Conservation (phyloP, 2,113 vertebrate species). For the Triplophysa siluroides region DNA sequence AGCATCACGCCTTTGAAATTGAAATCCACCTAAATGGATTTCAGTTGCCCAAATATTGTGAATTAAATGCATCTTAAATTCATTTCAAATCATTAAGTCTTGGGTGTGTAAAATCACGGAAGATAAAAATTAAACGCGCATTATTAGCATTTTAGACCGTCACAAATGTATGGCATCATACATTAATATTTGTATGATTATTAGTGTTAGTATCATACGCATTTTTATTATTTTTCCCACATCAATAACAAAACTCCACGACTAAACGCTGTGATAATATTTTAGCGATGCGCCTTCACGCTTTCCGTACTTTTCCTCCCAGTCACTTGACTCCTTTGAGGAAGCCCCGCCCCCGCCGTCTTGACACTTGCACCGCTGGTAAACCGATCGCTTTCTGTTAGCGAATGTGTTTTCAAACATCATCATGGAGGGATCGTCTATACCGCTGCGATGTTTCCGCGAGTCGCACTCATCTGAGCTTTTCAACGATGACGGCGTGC, state of each 20-base stretch:
- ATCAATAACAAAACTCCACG: too few relatives aligned
- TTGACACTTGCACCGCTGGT: conserved; percentile 5
- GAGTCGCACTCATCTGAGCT: conserved; percentile 66
- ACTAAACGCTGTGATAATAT: too few relatives aligned
- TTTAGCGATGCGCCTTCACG: neutral
- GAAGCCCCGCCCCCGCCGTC: conserved; percentile 11
- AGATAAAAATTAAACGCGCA: neutral
- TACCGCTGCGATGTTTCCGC: conserved; percentile 67
- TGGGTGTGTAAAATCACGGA: neutral
- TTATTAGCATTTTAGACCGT: neutral
- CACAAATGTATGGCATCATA: neutral
- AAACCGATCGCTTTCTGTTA: neutral
- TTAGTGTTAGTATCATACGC: neutral
- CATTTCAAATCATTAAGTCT: neutral
- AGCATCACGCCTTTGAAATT: neutral
- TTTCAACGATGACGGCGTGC: conserved; percentile 72
- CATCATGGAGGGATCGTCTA: conserved; percentile 61
- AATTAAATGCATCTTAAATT: neutral
- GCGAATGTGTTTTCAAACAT: neutral
- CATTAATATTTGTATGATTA: neutral
- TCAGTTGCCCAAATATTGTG: neutral
- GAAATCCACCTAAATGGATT: neutral
- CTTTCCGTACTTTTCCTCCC: conserved; percentile 10
- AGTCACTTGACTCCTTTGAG: conserved; percentile 15
- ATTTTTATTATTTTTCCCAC: too few relatives aligned